These are phyloP conservation scores for Ophioninae sp. DNA, from an alignment of 2,888 invertebrate species.

Conservation along the genomic window DNA sequence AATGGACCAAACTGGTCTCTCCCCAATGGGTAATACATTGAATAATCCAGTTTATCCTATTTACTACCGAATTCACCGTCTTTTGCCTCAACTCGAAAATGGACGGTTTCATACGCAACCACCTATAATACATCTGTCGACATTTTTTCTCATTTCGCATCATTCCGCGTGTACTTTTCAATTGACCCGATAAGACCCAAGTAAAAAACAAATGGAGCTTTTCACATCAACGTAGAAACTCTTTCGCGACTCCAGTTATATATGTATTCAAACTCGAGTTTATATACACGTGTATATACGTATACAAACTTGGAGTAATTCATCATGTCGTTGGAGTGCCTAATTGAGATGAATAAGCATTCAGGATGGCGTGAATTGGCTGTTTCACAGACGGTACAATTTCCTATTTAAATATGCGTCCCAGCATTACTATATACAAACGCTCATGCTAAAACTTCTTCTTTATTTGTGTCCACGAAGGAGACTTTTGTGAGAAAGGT, in stretches of 20 bases:
- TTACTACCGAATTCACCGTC: too few relatives aligned
- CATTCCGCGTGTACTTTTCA: too few relatives aligned
- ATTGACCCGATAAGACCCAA: not conserved
- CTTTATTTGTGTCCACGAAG: not conserved
- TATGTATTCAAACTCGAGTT: slow-evolving; percentile 1
- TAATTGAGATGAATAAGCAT: slow-evolving; percentile 45
- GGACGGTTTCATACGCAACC: too few relatives aligned
- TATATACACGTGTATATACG: not conserved
- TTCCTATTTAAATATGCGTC: slow-evolving; percentile 1
- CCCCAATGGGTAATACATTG: too few relatives aligned
- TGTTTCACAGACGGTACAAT: slow-evolving; percentile 3
- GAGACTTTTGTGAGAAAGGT: too few relatives aligned
- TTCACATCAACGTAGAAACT: slow-evolving; percentile 3
- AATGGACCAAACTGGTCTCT: too few relatives aligned
- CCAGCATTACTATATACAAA: not conserved
- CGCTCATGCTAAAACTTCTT: too few relatives aligned
- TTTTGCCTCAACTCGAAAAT: too few relatives aligned
- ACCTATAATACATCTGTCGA: too few relatives aligned
- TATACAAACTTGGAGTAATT: slow-evolving; percentile 22
- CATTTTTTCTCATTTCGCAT: too few relatives aligned
- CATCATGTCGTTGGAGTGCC: slow-evolving; percentile 9
- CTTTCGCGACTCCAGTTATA: slow-evolving; percentile 11
- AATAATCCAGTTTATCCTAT: too few relatives aligned
- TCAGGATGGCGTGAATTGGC: slow-evolving; percentile 28
- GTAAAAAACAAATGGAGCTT: not conserved